phyloP scores from a whole-genome alignment of 2,113 vertebrate species.

The Harpagus bidentatus region DNA sequence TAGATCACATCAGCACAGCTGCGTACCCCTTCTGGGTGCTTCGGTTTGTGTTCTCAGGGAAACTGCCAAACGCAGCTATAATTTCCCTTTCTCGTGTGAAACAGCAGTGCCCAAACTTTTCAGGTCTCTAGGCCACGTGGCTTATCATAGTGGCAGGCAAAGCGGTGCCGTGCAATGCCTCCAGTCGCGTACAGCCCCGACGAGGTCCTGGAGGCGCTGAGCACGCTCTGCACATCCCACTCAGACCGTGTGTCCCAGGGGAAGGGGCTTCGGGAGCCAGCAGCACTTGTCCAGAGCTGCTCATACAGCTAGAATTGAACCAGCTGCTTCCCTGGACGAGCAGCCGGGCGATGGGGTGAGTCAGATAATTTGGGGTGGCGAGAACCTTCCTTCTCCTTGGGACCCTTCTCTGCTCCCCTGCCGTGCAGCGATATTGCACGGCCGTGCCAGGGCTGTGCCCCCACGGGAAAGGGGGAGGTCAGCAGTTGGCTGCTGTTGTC shows the following conservation, averaged over 20 bases:
- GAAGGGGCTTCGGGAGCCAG: not conserved
- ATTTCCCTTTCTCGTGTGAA: conserved; percentile 3
- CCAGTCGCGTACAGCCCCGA: not conserved
- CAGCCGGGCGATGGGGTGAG: not conserved
- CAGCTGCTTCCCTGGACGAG: not conserved
- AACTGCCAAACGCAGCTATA: not conserved
- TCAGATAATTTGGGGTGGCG: not conserved
- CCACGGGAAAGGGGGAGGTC: not conserved
- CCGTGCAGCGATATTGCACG: fast-evolving
- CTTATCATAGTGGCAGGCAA: not conserved
- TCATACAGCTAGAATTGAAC: not conserved
- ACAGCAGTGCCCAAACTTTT: not conserved
- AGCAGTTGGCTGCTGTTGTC: not conserved
- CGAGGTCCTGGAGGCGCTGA: not conserved
- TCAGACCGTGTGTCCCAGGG: not conserved
- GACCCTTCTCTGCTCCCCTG: not conserved
- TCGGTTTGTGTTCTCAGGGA: not conserved
- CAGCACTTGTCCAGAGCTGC: not conserved
- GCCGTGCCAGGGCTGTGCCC: not conserved
- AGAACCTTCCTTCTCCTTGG: not conserved
- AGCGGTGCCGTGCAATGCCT: not conserved
- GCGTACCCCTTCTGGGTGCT: not conserved
- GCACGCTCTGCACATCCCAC: not conserved
- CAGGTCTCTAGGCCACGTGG: not conserved
- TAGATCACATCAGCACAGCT: not conserved